Conservation (phyloP, 2,888 invertebrate species). For the Proisotoma minuta region DNA sequence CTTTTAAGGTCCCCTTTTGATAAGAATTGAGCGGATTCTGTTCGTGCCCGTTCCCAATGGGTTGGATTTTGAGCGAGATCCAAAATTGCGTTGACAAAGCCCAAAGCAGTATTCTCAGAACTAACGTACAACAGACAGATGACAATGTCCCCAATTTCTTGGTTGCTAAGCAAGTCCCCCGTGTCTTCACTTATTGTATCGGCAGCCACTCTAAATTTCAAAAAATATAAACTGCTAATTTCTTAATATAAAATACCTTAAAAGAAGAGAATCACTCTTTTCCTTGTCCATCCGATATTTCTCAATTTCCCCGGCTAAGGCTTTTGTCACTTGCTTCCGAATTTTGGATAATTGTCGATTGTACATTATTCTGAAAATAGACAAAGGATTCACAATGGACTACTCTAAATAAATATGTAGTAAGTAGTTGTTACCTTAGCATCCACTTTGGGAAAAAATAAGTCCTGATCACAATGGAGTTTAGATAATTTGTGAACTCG, state of each 20-base stretch:
- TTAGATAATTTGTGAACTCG: background rate
- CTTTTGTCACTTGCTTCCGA: background rate
- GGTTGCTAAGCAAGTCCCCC: background rate
- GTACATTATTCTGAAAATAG: too few species aligned
- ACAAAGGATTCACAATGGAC: too few species aligned
- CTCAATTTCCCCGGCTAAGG: slow-evolving; percentile 7
- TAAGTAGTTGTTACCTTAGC: too few species aligned
- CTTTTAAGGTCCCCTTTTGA: background rate
- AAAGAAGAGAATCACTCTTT: slow-evolving; percentile 7
- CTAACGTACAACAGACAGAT: background rate
- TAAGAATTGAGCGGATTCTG: background rate
- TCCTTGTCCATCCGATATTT: slow-evolving; percentile 1
- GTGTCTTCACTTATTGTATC: slow-evolving; percentile 4
- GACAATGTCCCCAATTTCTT: background rate
- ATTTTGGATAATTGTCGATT: background rate
- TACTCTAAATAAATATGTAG: too few species aligned
- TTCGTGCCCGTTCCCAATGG: background rate
- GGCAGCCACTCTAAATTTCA: slow-evolving; percentile 11
- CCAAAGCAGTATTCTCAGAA: background rate
- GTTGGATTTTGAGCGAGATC: background rate
- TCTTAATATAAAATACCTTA: too few species aligned
- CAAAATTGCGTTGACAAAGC: background rate
- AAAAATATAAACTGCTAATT: too few species aligned
- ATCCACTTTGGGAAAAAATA: background rate
- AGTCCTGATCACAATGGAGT: background rate